A percentile compares a stretch with the other conserved stretches of the same genome.
These are phyloP conservation scores for Notolepis coatsorum DNA, from an alignment of 2,797 vertebrate species.

Conservation along the genomic window DNA sequence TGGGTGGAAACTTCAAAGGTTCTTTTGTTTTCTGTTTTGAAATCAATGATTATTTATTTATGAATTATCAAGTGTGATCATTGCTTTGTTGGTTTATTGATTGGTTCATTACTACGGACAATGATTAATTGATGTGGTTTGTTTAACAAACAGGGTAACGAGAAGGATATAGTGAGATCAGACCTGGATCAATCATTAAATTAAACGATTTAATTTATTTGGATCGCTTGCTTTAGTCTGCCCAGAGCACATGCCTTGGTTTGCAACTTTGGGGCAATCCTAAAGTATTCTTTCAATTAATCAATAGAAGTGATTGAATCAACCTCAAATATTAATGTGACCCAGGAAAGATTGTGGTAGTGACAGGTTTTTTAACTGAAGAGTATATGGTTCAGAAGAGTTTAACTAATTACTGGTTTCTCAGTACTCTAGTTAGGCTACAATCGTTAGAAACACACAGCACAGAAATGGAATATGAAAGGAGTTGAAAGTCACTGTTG, in stretches of 20 bases:
- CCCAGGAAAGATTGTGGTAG: background rate
- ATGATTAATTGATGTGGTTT: background rate
- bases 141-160: background rate
- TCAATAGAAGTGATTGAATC: background rate
- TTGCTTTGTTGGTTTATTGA: conserved; percentile 2
- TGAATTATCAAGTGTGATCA: conserved; percentile 9
- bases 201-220: background rate
- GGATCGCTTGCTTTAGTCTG: background rate
- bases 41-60: conserved; percentile 51
- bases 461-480: conserved; percentile 7
- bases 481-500: conserved; percentile 5
- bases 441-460: background rate
- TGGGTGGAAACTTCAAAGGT: conserved; percentile 20
- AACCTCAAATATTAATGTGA: background rate
- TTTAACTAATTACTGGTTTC: too few relatives aligned
- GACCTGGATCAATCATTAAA: background rate
- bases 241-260: background rate
- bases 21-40: conserved; percentile 10
- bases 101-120: background rate
- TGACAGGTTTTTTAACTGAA: background rate
- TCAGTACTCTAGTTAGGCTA: too few relatives aligned
- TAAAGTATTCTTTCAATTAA: too few relatives aligned
- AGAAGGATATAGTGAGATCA: background rate
- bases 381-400: background rate
- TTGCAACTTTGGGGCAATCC: background rate